These are phyloP conservation scores for Drosophila infuscata DNA, from an alignment of 2,888 invertebrate genomes.

Conservation along the genomic window DNA sequence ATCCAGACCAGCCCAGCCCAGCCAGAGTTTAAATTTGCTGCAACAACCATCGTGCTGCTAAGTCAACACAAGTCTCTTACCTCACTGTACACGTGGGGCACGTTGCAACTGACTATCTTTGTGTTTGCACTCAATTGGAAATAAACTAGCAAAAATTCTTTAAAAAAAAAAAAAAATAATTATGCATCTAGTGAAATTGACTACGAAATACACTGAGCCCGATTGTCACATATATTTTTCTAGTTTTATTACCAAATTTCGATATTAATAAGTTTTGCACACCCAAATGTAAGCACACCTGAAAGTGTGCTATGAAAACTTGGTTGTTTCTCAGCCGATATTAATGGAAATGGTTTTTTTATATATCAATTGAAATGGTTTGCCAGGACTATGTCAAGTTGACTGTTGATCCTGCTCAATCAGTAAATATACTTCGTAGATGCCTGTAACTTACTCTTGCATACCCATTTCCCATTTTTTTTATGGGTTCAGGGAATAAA, in stretches of 20 bases:
- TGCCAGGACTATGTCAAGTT: no score
- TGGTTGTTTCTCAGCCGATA: neutral
- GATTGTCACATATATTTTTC: neutral
- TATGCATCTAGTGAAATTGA: neutral
- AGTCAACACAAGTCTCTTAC: slow-evolving; percentile 12
- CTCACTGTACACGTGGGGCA: slow-evolving; percentile 2
- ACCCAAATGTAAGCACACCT: neutral
- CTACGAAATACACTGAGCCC: neutral
- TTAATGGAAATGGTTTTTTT: neutral
- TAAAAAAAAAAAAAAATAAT: neutral
- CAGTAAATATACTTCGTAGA: neutral
- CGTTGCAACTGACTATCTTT: neutral
- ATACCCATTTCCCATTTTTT: neutral
- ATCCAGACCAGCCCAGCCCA: slow-evolving; percentile 1
- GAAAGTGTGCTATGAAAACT: neutral
- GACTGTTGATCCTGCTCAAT: neutral
- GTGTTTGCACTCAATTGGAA: neutral
- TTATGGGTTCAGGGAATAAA: neutral
- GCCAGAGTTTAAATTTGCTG: slow-evolving; percentile 7
- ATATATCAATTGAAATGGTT: neutral
- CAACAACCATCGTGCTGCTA: slow-evolving; percentile 13
- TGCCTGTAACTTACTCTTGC: neutral
- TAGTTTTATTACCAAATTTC: neutral
- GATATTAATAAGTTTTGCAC: neutral
- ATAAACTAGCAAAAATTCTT: neutral